Percentiles rank a stretch among this genome's conserved stretches.
phyloP scores from a whole-genome alignment of 2,888 invertebrate species.

The Catocala nupta region DNA sequence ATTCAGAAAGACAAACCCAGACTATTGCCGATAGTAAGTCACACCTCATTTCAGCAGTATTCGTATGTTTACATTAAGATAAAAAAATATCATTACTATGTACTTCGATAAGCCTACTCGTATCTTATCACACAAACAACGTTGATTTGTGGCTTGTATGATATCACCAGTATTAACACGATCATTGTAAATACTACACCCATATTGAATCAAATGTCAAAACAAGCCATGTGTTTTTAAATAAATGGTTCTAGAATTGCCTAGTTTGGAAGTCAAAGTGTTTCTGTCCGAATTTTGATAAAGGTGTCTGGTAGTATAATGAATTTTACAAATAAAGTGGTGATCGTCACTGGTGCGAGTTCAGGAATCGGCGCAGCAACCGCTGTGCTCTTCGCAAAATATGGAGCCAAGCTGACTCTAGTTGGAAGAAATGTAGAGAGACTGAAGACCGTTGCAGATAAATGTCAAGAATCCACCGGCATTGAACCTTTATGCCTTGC shows the following conservation, averaged over 20 bases:
- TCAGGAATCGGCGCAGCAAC: constrained; percentile 73
- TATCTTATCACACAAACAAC: constrained; percentile 1
- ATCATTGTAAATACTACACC: not conserved
- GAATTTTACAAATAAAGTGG: constrained; percentile 70
- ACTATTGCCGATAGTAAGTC: too few relatives aligned
- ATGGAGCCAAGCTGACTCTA: constrained; percentile 64
- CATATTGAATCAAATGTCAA: not conserved
- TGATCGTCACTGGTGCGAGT: constrained; percentile 72
- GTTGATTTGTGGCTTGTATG: not conserved
- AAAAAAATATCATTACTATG: not conserved
- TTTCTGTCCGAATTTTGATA: not conserved
- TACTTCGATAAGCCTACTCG: not conserved
- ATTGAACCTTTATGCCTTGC: constrained; percentile 69
- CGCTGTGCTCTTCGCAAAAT: constrained; percentile 63
- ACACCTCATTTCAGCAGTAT: too few relatives aligned
- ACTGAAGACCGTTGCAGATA: constrained; percentile 55
- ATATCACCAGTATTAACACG: not conserved
- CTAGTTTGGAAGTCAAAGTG: not conserved
- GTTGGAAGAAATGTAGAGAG: constrained; percentile 68
- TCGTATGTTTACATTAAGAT: not conserved
- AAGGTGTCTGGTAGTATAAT: constrained; percentile 35
- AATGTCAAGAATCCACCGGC: constrained; percentile 56
- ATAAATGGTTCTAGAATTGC: not conserved
- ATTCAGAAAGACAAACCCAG: too few relatives aligned
- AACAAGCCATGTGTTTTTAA: not conserved